These are phyloP conservation scores for Istiophorus platypterus DNA, from an alignment of 2,113 vertebrate genomes.

Conservation along the genomic window DNA sequence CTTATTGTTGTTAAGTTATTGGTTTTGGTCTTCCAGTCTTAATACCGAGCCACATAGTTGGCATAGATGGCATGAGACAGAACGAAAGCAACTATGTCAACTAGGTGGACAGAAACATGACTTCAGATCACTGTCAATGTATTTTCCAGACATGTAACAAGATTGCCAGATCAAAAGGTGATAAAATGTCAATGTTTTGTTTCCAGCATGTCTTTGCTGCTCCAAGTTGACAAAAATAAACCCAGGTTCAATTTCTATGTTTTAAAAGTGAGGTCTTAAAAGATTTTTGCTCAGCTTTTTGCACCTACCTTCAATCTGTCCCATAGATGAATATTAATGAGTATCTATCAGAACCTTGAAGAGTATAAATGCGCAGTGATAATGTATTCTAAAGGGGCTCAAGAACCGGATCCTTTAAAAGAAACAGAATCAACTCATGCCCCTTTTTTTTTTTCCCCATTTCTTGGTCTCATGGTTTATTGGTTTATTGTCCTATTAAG, in stretches of 20 bases:
- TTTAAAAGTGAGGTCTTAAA: neutral
- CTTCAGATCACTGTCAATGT: too few species aligned
- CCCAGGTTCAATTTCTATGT: neutral
- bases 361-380: neutral
- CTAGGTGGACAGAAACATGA: too few species aligned
- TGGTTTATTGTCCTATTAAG: too few species aligned
- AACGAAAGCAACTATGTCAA: too few species aligned
- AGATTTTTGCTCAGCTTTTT: neutral
- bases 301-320: neutral
- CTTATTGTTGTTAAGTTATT: neutral
- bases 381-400: neutral
- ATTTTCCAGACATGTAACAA: too few species aligned
- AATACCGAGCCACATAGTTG: too few species aligned
- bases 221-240: neutral
- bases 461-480: too few species aligned
- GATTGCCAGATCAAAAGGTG: too few species aligned
- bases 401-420: neutral
- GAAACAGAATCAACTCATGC: neutral
- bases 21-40: neutral
- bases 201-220: too few species aligned
- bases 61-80: too few species aligned
- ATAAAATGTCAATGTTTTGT: neutral
- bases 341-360: neutral
- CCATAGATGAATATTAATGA: neutral
- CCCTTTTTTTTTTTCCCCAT: too few species aligned